Conservation (phyloP, 2,113 vertebrate genomes). For the Phoenicopterus ruber region DNA sequence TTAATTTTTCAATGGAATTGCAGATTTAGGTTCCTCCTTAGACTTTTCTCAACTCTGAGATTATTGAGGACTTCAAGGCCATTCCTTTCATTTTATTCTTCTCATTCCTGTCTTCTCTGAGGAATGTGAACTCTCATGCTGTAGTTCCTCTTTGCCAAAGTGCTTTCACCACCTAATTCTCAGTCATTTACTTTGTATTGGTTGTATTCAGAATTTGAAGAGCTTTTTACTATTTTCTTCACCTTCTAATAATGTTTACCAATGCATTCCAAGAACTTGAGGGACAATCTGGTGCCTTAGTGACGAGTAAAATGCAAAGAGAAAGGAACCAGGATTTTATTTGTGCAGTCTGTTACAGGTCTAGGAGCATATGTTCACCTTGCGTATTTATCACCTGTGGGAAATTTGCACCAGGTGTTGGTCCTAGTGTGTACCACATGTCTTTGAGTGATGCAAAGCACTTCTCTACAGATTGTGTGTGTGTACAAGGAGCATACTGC, state of each 20-base stretch:
- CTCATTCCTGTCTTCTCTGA: background rate
- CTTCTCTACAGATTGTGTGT: background rate
- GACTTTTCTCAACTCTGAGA: background rate
- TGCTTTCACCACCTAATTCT: background rate
- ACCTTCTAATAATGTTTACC: background rate
- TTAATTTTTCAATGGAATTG: background rate
- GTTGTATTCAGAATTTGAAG: background rate
- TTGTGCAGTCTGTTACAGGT: background rate
- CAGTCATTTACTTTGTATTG: background rate
- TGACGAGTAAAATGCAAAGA: background rate
- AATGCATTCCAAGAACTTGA: background rate
- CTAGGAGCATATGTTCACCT: background rate
- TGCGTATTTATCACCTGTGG: background rate
- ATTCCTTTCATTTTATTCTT: background rate
- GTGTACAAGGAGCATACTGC: background rate
- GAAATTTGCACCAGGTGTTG: background rate
- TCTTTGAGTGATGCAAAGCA: background rate
- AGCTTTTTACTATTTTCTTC: background rate
- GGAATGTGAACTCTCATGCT: background rate
- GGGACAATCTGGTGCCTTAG: background rate
- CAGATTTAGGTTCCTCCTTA: background rate
- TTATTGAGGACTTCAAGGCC: background rate
- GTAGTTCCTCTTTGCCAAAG: background rate
- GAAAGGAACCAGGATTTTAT: background rate
- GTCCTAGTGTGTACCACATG: background rate